Percentiles rank a stretch among this genome's conserved stretches.
phyloP scores from a whole-genome alignment of 2,797 vertebrate species.

The Acropternis orthonyx region DNA sequence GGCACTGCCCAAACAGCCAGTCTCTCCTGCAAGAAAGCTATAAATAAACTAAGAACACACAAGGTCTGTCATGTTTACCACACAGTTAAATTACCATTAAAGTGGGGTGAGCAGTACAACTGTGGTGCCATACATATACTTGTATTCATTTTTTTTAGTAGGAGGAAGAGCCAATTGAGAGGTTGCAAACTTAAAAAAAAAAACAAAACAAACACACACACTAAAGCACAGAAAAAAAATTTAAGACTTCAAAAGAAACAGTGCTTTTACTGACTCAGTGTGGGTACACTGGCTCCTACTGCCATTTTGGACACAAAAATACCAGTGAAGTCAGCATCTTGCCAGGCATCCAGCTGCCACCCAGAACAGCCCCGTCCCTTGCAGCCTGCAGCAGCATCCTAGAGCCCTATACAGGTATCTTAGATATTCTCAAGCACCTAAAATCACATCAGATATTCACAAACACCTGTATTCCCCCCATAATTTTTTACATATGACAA shows the following conservation, averaged over 20 bases:
- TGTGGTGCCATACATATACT: neutral
- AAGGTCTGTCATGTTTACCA: accelerated
- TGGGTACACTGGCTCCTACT: neutral
- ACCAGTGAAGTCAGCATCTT: neutral
- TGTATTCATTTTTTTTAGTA: neutral
- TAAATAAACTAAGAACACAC: neutral
- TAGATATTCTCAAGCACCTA: neutral
- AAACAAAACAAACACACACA: too few species aligned
- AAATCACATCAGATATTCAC: neutral
- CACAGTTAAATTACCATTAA: neutral
- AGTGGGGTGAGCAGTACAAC: neutral
- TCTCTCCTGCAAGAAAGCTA: neutral
- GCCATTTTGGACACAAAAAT: neutral
- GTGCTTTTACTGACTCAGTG: neutral
- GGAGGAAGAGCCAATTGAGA: neutral
- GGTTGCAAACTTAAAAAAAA: neutral
- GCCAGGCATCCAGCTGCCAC: neutral
- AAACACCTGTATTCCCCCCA: neutral
- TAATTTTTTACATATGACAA: neutral
- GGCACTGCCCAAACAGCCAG: neutral
- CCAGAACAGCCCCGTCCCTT: neutral
- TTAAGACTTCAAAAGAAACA: neutral
- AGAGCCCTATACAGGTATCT: neutral
- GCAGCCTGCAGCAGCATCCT: accelerated
- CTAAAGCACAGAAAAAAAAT: neutral